Conservation (phyloP, 2,888 invertebrate species). For the Pandemis heparana region DNA sequence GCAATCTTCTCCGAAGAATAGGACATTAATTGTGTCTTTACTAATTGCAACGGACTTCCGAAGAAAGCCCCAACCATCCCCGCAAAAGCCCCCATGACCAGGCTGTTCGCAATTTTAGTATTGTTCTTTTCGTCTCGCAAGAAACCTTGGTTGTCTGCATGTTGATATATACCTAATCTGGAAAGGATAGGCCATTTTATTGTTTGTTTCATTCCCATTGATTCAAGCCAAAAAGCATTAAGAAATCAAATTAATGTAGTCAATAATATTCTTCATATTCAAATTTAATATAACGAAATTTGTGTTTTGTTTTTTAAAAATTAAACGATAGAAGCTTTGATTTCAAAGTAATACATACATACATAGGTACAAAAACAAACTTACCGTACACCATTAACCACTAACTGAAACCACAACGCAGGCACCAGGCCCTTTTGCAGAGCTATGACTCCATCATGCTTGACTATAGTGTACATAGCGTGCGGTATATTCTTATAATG, state of each 20-base stretch:
- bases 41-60: conserved; percentile 95
- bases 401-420: conserved; percentile 92
- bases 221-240: neutral
- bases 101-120: conserved; percentile 88
- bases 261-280: too few species aligned
- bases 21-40: conserved; percentile 95
- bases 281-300: too few species aligned
- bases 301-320: too few species aligned
- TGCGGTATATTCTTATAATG: conserved; percentile 92
- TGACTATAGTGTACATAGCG: conserved; percentile 90
- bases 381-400: conserved; percentile 87
- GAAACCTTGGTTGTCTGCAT: conserved; percentile 88
- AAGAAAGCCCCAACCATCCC: conserved; percentile 92
- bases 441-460: conserved; percentile 91
- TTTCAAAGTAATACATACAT: too few species aligned
- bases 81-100: conserved; percentile 90
- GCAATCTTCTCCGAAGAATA: conserved; percentile 91
- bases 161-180: conserved; percentile 91
- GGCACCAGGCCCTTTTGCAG: conserved; percentile 93
- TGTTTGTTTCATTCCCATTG: neutral
- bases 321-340: too few species aligned
- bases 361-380: conserved; percentile 47
- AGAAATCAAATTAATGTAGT: too few species aligned
- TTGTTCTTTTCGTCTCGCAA: conserved; percentile 87
- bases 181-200: conserved; percentile 44